Percentiles rank a stretch among this genome's conserved stretches.
These are phyloP conservation scores for Centrocercus urophasianus DNA, from an alignment of 2,113 vertebrate species.

Conservation along the genomic window DNA sequence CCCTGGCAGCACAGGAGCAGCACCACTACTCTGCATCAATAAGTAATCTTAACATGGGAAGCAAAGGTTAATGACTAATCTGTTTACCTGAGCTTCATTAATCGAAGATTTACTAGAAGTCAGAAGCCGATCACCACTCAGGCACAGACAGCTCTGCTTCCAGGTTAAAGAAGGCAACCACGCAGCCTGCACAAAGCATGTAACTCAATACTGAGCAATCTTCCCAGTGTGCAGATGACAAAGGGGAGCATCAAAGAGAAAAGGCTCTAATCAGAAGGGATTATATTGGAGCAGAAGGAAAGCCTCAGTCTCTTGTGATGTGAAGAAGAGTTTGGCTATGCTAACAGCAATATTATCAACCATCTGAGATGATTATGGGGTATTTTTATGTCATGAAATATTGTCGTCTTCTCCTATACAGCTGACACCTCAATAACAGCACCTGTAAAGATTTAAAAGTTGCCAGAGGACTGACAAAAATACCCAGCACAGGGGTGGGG, in stretches of 20 bases:
- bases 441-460: constrained; percentile 32
- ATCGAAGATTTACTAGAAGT: constrained; percentile 68
- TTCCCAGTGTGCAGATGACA: constrained; percentile 53
- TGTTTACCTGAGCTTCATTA: constrained; percentile 73
- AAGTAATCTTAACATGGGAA: constrained; percentile 72
- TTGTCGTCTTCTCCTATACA: constrained; percentile 13
- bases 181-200: not conserved
- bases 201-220: constrained; percentile 58
- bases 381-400: constrained; percentile 44
- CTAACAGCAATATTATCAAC: constrained; percentile 31
- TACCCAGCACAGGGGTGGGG: not conserved
- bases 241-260: constrained; percentile 64
- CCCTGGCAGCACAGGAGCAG: constrained; percentile 12
- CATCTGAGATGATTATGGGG: not conserved
- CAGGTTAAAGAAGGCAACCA: constrained; percentile 43
- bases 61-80: constrained; percentile 75
- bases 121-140: constrained; percentile 2
- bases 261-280: constrained; percentile 61
- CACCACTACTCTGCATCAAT: constrained; percentile 37
- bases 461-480: constrained; percentile 18
- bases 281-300: constrained; percentile 52
- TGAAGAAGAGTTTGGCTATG: constrained; percentile 26
- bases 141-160: constrained; percentile 39
- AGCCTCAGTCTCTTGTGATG: constrained; percentile 7
- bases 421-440: constrained; percentile 36